Evolutionary conservation across 2,888 invertebrate genomes (phyloP), one percentile per base, ranked within the genome.

Genomic region (Ephialtes manifestator): DNA sequence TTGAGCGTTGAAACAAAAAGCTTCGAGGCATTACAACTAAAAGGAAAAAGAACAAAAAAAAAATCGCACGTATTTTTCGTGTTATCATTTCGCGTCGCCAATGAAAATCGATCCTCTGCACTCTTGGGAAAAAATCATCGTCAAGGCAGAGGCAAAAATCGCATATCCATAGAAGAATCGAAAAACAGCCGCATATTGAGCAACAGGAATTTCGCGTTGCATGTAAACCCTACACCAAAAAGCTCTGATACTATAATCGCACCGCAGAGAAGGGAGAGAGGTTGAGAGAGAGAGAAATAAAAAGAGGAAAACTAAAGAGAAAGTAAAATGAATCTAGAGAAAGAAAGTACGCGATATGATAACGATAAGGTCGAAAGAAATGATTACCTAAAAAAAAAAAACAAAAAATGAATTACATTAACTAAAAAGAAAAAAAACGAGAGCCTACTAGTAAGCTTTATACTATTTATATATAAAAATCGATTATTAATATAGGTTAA

Each of bases 371-470:
- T 80, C 71, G 82, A 84, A 81, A 85, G 81, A 85, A 68, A 81
- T 74, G 77, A 80, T 85, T 83, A 83, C 78, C 75, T 78, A 39
- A 68, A 83, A 75, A 76, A 39, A 83, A 81, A 83, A 76, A 84
- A 75, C 79, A 87, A 84, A 87, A 84, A 87, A 88, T 88, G 71
- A 87, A 89, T 89, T 89, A 89, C 84, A 88, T 90, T 89, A 88
- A 74, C 80, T 84, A 88, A 82, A 85, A 72, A 76, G 83, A 79
- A 87, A 88, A 87, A 85, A 88, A 90, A 90, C 88, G 88, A 90
- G 89, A 90, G 91, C 91, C 91, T 91, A 90, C 89, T 91, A 91
- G 91, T 90, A 90, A 91, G 90, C 91, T 91, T 91, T 91, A 89
- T 91, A 91, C 90, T 89, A 90, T 89, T 90, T 90, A 90, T 91